These are phyloP conservation scores for Cheilosia pagana DNA, from an alignment of 2,888 invertebrate species.

Conservation along the genomic window DNA sequence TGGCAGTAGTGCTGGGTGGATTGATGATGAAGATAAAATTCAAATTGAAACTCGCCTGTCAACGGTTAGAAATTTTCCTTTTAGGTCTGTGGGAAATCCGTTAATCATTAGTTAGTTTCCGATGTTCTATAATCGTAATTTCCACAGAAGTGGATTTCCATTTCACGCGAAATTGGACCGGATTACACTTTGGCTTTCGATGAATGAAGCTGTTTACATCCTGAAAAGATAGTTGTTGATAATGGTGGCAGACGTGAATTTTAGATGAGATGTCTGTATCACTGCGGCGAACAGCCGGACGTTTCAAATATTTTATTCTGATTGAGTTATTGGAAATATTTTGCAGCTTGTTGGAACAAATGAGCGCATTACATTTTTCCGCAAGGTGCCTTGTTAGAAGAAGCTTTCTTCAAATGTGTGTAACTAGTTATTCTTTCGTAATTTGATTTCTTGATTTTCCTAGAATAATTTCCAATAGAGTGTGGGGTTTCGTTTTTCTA, in stretches of 20 bases:
- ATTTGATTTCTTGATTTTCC: too few relatives aligned
- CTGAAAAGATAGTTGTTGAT: constrained; percentile 5
- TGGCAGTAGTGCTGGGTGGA: constrained; percentile 4
- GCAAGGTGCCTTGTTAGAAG: too few relatives aligned
- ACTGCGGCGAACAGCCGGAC: neutral
- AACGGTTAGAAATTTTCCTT: constrained; percentile 43
- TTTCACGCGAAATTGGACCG: constrained; percentile 39
- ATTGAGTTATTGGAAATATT: neutral
- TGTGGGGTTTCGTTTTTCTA: too few relatives aligned
- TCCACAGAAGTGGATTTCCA: constrained; percentile 48
- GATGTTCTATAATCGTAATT: constrained; percentile 53
- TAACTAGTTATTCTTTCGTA: too few relatives aligned
- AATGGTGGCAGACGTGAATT: neutral
- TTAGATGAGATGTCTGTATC: too few relatives aligned
- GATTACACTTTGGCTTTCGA: constrained; percentile 2
- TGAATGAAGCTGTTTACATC: neutral
- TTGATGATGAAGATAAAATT: constrained; percentile 43
- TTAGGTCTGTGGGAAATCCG: constrained; percentile 56
- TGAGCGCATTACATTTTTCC: too few relatives aligned
- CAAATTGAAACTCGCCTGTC: constrained; percentile 40
- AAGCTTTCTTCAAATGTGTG: neutral
- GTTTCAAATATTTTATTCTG: constrained; percentile 1
- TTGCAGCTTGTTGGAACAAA: too few relatives aligned
- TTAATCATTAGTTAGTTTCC: constrained; percentile 46
- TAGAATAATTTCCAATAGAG: too few relatives aligned